These are phyloP conservation scores for Andrena dorsata DNA, from an alignment of 2,888 invertebrate genomes.

Conservation along the genomic window DNA sequence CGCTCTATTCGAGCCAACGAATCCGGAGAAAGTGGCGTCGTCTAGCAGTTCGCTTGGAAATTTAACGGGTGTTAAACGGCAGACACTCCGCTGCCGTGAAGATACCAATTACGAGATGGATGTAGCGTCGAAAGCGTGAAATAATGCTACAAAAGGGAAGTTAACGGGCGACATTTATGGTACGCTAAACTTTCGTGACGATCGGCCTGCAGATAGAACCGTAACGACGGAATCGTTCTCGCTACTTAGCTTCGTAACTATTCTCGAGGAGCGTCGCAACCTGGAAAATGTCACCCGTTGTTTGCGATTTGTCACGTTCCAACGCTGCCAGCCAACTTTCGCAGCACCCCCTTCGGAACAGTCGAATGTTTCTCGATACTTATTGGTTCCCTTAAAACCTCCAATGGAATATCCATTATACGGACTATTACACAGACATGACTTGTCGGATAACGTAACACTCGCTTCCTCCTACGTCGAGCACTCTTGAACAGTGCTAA, in stretches of 20 bases:
- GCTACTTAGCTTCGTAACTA: constrained; percentile 39
- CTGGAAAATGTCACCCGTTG: constrained; percentile 41
- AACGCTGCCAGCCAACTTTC: constrained; percentile 4
- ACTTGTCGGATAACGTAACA: not conserved
- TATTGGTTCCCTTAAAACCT: constrained; percentile 8
- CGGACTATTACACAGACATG: not conserved
- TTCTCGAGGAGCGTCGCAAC: constrained; percentile 26
- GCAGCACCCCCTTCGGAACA: not conserved
- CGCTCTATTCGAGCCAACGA: not conserved
- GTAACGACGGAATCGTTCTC: constrained; percentile 59
- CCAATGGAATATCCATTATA: not conserved
- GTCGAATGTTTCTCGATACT: constrained; percentile 22
- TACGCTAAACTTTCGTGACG: constrained; percentile 60
- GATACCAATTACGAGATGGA: constrained; percentile 45
- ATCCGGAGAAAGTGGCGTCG: constrained; percentile 38
- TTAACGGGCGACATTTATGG: constrained; percentile 65
- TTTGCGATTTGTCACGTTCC: constrained; percentile 53
- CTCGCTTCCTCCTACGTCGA: too few relatives aligned
- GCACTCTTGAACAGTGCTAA: too few relatives aligned
- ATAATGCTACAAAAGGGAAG: constrained; percentile 58
- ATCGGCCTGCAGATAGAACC: constrained; percentile 43
- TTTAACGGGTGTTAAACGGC: constrained; percentile 36
- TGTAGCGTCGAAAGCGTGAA: constrained; percentile 47
- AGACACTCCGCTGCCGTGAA: constrained; percentile 17
- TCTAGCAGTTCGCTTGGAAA: constrained; percentile 32